Evolutionary conservation across 2,888 invertebrate genomes (phyloP), one percentile per base, ranked within the genome.

Genomic region (Ptychoptera albimana): DNA sequence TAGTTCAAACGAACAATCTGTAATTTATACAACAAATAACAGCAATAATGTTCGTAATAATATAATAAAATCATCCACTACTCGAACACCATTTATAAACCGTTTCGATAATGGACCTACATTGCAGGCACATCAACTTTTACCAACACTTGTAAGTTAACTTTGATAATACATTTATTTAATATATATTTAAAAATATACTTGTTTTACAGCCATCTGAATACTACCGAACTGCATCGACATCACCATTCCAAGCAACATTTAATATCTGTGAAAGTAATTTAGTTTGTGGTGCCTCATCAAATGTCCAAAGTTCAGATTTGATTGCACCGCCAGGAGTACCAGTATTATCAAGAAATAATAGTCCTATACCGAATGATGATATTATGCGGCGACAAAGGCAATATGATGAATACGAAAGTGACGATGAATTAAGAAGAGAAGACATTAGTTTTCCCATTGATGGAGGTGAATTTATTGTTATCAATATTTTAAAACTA

Each of bases 351-450:
- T 58, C 63, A 39, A 60, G 37, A 42, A 41, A 40, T 41, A 42
- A 38, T 36, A 53, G 55, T 43, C 57, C 57, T 37, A 53, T 54
- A 9, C 39, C 32, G 13, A 43, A 43, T 23, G 55, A 55, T 29
- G 74, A 74, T 47, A 59, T 73, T 48, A 68, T 72, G 52, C 70
- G 73, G 48, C 66, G 73, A 11, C 57, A 58, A 29, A 57, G 67
- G 35, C 66, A 71, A 50, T 85, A 80, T 60, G 87, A 88, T 57
- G 82, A 82, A 55, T 78, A 80, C 54, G 88, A 89, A 63, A 88
- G 87, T 57, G 92, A 91, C 60, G 92, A 92, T 61, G 92, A 92
- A 57, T 70, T 91, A 49, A 75, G 83, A 50, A 72, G 82, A 51
- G 89, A 88, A 60, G 86, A 88, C 60, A 88, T 89, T 53, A 79